These are phyloP conservation scores for Protobothrops flavoviridis DNA, from an alignment of 2,113 vertebrate genomes.

Conservation along the genomic window DNA sequence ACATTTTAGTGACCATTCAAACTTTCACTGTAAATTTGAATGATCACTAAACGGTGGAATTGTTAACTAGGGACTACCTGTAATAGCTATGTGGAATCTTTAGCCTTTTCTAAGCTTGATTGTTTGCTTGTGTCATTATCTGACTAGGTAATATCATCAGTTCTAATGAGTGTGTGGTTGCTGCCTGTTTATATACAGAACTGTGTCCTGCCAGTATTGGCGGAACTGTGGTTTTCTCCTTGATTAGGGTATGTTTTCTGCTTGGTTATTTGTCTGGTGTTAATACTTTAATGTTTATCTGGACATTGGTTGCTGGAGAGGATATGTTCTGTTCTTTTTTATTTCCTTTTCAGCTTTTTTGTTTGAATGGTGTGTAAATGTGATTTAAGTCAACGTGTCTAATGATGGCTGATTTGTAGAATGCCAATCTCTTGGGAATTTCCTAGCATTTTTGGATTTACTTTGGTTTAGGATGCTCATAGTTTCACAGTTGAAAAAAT, in stretches of 20 bases:
- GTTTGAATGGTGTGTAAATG: background rate
- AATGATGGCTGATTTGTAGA: background rate
- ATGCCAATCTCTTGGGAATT: background rate
- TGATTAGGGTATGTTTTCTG: background rate
- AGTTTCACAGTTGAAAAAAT: no score
- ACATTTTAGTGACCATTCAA: background rate
- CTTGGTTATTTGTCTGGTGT: background rate
- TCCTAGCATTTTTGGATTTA: no score
- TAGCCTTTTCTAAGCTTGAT: no score
- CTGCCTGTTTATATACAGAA: no score
- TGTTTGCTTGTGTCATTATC: no score
- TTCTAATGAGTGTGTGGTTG: no score
- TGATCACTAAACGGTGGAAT: background rate
- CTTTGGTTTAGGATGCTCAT: no score
- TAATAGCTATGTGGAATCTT: background rate
- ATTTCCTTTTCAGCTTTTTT: background rate
- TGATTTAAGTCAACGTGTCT: background rate
- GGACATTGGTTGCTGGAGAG: background rate
- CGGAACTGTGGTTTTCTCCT: background rate
- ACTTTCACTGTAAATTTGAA: background rate
- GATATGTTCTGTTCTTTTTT: background rate
- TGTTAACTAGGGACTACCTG: background rate
- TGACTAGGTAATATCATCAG: no score
- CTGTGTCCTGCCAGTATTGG: background rate
- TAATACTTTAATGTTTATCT: background rate